Base-by-base conservation (phyloP, 2,888 invertebrate species). In the Megamerina dolium region DNA sequence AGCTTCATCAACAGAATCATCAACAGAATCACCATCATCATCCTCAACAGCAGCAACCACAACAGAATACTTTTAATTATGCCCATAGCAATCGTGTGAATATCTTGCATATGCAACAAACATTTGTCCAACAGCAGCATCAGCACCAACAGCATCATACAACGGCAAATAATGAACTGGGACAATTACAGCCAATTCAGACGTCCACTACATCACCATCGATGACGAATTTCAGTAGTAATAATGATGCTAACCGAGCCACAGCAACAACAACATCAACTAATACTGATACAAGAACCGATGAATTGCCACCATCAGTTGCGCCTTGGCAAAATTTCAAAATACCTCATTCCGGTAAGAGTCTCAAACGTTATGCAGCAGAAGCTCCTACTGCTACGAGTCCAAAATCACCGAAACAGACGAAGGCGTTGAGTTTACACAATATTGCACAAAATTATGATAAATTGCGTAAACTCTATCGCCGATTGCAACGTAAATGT, bases 401-500 rank as follows among this genome's bases (percentile, higher is more conserved):
- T n/a, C 12, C 6, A 3, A 26, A 5, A 41, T 27, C 13, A 13
- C 5, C 12, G 8, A 9, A 33, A 31, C 19, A 35, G 8, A 12
- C 5, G 6, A 21, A 10, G 13, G 23, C 3, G n/a, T n/a, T 6
- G 9, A 20, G 21, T 2, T 8, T 13, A 13, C 35, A 21, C 8
- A 12, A 16, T 5, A 35, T 41, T 12, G 29, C 40, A 3, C 47
- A 46, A 10, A 32, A 48, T 6, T 58, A 57, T 14, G 55, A 52
- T 16, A 53, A 53, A 20, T 33, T 62, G 23, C 58, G 56, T 1
- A 51, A 46, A 9, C 57, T 52, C 18, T 61, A 49, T 16, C 49
- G 52, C 2, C 49, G 48, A 6, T 42, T 61, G 31, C 52, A 55
- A 21, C 44, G 48, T 2, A 56, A 59, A 17, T 61, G 56, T 12